These are phyloP conservation scores for Agrotis exclamationis DNA, from an alignment of 2,888 invertebrate species.

Conservation along the genomic window DNA sequence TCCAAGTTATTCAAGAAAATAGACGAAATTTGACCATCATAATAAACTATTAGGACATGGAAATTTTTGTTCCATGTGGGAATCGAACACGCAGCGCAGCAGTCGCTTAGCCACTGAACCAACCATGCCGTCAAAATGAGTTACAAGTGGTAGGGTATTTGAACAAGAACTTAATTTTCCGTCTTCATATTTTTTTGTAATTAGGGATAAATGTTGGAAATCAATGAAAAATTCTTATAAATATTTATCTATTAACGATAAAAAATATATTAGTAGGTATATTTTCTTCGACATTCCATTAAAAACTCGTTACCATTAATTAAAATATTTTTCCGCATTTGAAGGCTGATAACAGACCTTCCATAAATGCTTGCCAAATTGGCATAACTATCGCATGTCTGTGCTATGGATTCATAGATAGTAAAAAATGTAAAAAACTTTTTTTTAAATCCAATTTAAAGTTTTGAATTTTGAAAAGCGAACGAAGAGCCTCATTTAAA, in stretches of 20 bases:
- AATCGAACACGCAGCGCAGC: too few species aligned
- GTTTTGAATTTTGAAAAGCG: slow-evolving; percentile 45
- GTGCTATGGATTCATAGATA: not conserved
- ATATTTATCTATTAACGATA: slow-evolving; percentile 30
- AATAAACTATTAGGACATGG: too few species aligned
- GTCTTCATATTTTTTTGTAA: not conserved
- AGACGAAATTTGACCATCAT: too few species aligned
- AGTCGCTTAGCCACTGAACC: too few species aligned
- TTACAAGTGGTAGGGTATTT: too few species aligned
- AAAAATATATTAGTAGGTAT: slow-evolving; percentile 6
- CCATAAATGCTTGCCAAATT: slow-evolving; percentile 2
- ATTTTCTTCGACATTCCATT: slow-evolving; percentile 22
- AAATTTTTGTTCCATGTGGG: too few species aligned
- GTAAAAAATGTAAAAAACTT: slow-evolving; percentile 6
- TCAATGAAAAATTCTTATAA: slow-evolving; percentile 20
- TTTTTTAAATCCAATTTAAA: slow-evolving; percentile 41
- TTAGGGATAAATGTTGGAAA: slow-evolving; percentile 11
- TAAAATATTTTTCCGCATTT: slow-evolving; percentile 8
- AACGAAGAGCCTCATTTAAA: slow-evolving; percentile 48
- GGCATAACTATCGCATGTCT: slow-evolving; percentile 3
- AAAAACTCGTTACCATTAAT: slow-evolving; percentile 35
- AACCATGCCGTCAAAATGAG: too few species aligned
- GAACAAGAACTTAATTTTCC: too few species aligned
- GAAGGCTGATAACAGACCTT: slow-evolving; percentile 12
- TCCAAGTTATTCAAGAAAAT: too few species aligned